Base-by-base conservation (phyloP, 1,140 invertebrate genomes). In the Steinernema khuongi region DNA sequence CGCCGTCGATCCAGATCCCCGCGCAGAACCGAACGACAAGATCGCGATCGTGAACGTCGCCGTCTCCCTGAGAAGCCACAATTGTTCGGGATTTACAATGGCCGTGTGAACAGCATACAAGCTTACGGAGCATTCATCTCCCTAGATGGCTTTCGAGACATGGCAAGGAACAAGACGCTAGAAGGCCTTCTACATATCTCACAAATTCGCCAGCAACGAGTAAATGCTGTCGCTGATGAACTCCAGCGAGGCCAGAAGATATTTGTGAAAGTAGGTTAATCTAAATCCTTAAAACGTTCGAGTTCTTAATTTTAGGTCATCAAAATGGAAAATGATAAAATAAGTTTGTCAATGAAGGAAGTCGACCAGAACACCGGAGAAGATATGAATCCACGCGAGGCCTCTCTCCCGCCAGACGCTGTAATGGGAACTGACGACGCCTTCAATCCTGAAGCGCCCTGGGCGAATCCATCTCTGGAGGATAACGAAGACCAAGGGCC, bases 151-250 rank as follows among this genome's bases (percentile, higher is more conserved):
- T 87, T 99, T 4, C 89, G 90, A 67, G 87, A 88, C 75, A 89
- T 92, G 72, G 26, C 50, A n/a, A n/a, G n/a, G n/a, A n/a, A n/a
- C n/a, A n/a, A n/a, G n/a, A n/a, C n/a, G n/a, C 93, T 91, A 90
- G 96, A 99, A 87, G 97, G 97, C 1, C 87, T 99, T 0, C 94
- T 97, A 7, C 97, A 99, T 83, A 97, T 99, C 79, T 99, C 96
- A 14, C 94, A 98, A 81, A 83, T 89, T 79, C 76, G 92, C 60
- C 94, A 97, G 87, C 96, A 95, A 0, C 88, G 96, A 79, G 95
- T 99, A 7, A 93, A 92, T 0, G 93, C 92, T 88, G 95, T 97
- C 0, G 91, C 90, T 2, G 96, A 99, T 87, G 94, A 98, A 28
- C 93, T 99, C 0, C 89, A 89, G 14, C 89, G 93, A 79, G 94